Evolutionary conservation across 1,140 invertebrate genomes (phyloP).

Genomic region (Venustaconcha ellipsiformis): DNA sequence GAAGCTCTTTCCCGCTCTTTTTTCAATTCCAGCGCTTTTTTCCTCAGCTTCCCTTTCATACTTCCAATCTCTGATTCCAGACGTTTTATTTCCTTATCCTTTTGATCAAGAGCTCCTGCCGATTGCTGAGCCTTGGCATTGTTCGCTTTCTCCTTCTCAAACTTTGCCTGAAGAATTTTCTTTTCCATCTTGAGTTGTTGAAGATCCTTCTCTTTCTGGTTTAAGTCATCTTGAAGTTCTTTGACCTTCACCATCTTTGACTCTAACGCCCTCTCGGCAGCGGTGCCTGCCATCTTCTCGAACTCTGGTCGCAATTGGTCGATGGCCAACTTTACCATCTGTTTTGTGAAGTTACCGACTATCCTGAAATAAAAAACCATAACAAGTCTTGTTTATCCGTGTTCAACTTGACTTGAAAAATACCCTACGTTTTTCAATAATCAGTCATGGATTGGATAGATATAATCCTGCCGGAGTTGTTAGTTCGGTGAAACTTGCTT

Average conservation of each 20-base stretch:
- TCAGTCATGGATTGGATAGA: too few species aligned
- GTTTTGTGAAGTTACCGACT: conserved; percentile 47
- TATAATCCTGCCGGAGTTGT: too few species aligned
- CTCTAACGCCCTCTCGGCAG: conserved; percentile 42
- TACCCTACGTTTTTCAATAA: too few species aligned
- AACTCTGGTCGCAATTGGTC: conserved; percentile 47
- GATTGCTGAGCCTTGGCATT: conserved; percentile 25
- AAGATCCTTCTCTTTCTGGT: conserved; percentile 43
- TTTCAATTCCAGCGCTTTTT: conserved; percentile 35
- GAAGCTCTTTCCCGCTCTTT: conserved; percentile 36
- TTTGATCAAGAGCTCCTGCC: conserved; percentile 32
- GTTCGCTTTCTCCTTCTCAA: conserved; percentile 42
- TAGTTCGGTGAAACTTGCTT: too few species aligned
- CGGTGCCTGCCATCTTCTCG: conserved; percentile 39
- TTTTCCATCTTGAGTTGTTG: conserved; percentile 42
- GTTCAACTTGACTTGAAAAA: too few species aligned
- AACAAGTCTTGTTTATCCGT: too few species aligned
- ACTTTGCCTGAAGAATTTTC: conserved; percentile 41
- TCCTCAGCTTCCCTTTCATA: conserved; percentile 38
- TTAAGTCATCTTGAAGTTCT: conserved; percentile 43
- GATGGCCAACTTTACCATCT: conserved; percentile 45
- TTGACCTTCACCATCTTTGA: conserved; percentile 41
- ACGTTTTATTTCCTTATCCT: conserved; percentile 41
- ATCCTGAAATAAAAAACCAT: conserved; percentile 24
- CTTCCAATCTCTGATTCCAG: conserved; percentile 40